Evolutionary conservation across 2,113 vertebrate species (phyloP).

Genomic region (Oryzias javanicus): DNA sequence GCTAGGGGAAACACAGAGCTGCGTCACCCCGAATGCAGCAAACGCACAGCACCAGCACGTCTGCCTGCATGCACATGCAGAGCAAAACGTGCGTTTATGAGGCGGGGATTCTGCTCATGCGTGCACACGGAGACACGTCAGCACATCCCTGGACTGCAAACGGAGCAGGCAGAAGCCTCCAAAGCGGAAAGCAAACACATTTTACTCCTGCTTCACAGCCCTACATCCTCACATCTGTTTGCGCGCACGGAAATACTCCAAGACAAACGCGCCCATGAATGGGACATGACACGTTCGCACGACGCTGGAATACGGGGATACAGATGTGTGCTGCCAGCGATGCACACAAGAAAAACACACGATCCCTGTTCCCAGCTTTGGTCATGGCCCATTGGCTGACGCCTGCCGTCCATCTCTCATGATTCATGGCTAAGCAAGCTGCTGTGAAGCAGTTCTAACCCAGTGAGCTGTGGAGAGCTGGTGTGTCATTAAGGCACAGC

Average conservation of each 20-base stretch:
- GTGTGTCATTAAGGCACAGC: slow-evolving; percentile 69
- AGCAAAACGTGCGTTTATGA: slow-evolving; percentile 16
- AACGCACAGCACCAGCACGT: slow-evolving; percentile 27
- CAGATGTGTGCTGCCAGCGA: slow-evolving; percentile 36
- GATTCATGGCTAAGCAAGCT: slow-evolving; percentile 64
- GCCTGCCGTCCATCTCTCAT: slow-evolving; percentile 63
- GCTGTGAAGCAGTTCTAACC: slow-evolving; percentile 69
- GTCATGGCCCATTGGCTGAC: slow-evolving; percentile 68
- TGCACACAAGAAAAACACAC: slow-evolving; percentile 22
- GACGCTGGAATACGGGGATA: slow-evolving; percentile 28
- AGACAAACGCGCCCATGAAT: slow-evolving; percentile 23
- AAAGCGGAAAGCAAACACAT: slow-evolving; percentile 1
- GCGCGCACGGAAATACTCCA: slow-evolving; percentile 5
- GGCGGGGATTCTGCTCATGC: slow-evolving; percentile 1
- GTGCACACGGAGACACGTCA: slow-evolving; percentile 17
- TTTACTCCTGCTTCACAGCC: slow-evolving; percentile 4
- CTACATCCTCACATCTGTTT: slow-evolving; percentile 4
- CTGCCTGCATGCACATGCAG: slow-evolving; percentile 17
- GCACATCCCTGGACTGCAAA: slow-evolving; percentile 1
- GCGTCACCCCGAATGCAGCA: slow-evolving; percentile 62
- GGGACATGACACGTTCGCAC: slow-evolving; percentile 27
- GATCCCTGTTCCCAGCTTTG: slow-evolving; percentile 47
- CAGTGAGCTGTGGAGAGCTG: slow-evolving; percentile 59
- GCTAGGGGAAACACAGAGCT: slow-evolving; percentile 69
- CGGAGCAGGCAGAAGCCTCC: background rate